These are phyloP conservation scores for Octomys mimax DNA, from an alignment of 2,797 vertebrate genomes.

Conservation along the genomic window DNA sequence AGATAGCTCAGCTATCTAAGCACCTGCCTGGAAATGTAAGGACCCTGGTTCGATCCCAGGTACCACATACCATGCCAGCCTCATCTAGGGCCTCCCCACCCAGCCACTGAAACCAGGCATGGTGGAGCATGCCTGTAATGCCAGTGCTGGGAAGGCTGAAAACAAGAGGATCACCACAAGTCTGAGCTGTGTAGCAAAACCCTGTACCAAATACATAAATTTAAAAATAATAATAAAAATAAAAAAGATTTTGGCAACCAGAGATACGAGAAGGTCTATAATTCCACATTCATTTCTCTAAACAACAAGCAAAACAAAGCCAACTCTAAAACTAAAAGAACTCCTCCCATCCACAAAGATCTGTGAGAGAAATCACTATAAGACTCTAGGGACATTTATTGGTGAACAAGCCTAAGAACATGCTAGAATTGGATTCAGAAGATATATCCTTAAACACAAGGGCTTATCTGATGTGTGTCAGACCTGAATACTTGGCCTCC, in stretches of 20 bases:
- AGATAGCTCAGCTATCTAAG: too few species aligned
- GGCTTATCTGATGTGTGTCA: not conserved
- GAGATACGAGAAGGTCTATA: not conserved
- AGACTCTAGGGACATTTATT: not conserved
- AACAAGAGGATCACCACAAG: too few species aligned
- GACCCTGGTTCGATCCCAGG: too few species aligned
- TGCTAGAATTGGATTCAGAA: conserved; percentile 2
- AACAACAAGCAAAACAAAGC: conserved; percentile 16
- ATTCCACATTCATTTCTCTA: not conserved
- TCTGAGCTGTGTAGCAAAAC: too few species aligned
- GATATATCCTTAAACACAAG: not conserved
- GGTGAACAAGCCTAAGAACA: not conserved
- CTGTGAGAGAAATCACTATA: conserved; percentile 1
- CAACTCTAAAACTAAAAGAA: conserved; percentile 50
- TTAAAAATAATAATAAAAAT: too few species aligned
- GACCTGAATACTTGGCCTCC: not conserved
- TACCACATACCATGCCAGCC: too few species aligned
- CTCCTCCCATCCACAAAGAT: not conserved
- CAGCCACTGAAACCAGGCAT: too few species aligned
- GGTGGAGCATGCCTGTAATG: too few species aligned
- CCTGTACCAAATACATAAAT: too few species aligned
- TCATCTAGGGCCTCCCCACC: too few species aligned
- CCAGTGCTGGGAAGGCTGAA: too few species aligned
- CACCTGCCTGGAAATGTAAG: too few species aligned
- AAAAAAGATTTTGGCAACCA: conserved; percentile 10